phyloP scores from a whole-genome alignment of 2,113 vertebrate species.

The Pampusana beccarii region DNA sequence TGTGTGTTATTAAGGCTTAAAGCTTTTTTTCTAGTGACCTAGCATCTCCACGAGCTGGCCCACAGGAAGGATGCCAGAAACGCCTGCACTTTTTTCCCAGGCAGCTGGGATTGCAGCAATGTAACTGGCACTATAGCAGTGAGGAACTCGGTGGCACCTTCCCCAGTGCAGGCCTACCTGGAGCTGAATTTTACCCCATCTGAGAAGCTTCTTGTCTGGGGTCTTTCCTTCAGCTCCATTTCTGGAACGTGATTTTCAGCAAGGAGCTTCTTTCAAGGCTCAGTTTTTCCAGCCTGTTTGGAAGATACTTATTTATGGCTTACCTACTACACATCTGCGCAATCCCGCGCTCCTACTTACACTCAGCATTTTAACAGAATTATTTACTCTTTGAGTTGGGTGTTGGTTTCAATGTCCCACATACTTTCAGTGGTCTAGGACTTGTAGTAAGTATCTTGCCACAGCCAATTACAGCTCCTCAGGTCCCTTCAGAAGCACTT shows the following conservation, averaged over 20 bases:
- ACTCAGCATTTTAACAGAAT: neutral
- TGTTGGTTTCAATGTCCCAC: neutral
- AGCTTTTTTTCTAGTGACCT: rapidly evolving
- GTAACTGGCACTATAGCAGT: rapidly evolving
- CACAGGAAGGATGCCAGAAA: neutral
- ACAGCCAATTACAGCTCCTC: neutral
- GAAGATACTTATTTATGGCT: neutral
- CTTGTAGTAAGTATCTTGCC: neutral
- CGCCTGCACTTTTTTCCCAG: neutral
- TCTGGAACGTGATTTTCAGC: neutral
- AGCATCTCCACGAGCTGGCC: neutral
- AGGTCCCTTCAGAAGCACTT: neutral
- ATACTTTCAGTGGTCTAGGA: neutral
- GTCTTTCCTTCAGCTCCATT: neutral
- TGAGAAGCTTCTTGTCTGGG: neutral
- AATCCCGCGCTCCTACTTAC: neutral
- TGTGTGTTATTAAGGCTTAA: neutral
- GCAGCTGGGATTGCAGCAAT: neutral
- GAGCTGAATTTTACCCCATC: neutral
- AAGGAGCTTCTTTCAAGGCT: neutral
- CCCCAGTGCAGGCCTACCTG: neutral
- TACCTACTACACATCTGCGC: rapidly evolving
- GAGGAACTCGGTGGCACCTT: neutral
- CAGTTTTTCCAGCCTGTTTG: neutral
- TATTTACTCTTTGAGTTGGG: neutral